These are phyloP conservation scores for Acrobasis suavella DNA, from an alignment of 2,888 invertebrate genomes.

Conservation along the genomic window DNA sequence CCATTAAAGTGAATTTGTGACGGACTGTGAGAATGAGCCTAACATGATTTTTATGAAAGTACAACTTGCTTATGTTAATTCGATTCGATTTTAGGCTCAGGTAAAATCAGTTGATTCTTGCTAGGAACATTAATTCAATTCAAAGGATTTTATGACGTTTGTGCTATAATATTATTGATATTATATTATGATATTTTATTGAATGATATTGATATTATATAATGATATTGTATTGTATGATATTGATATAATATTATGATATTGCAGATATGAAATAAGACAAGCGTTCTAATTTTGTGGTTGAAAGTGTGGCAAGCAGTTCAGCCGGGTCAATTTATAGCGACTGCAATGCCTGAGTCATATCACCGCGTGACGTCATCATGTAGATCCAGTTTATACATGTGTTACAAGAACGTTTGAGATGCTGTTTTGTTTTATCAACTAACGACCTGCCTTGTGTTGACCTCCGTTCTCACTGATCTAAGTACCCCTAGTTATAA, in stretches of 20 bases:
- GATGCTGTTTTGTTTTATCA: not conserved
- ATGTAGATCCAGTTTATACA: slow-evolving; percentile 16
- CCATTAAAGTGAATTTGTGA: no score
- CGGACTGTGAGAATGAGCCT: no score
- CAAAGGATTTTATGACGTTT: not conserved
- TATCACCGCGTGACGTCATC: slow-evolving; percentile 25
- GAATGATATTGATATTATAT: no score
- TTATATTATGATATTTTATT: no score
- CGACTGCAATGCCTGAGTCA: slow-evolving; percentile 28
- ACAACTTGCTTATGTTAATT: no score
- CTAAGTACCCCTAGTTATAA: no score
- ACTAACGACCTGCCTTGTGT: not conserved
- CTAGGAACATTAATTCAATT: not conserved
- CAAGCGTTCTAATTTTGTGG: slow-evolving; percentile 23
- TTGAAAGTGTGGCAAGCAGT: slow-evolving; percentile 24
- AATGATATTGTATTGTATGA: no score
- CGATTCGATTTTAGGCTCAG: no score
- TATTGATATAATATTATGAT: no score
- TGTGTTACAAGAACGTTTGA: not conserved
- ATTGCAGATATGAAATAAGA: not conserved
- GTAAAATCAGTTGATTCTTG: not conserved
- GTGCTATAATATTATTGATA: not conserved
- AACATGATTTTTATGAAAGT: no score
- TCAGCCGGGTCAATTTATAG: slow-evolving; percentile 32
- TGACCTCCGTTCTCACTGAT: no score